Percentiles rank a stretch among this genome's conserved stretches.
Conservation (phyloP, 2,888 invertebrate genomes). For the Tenthredo mesomela region DNA sequence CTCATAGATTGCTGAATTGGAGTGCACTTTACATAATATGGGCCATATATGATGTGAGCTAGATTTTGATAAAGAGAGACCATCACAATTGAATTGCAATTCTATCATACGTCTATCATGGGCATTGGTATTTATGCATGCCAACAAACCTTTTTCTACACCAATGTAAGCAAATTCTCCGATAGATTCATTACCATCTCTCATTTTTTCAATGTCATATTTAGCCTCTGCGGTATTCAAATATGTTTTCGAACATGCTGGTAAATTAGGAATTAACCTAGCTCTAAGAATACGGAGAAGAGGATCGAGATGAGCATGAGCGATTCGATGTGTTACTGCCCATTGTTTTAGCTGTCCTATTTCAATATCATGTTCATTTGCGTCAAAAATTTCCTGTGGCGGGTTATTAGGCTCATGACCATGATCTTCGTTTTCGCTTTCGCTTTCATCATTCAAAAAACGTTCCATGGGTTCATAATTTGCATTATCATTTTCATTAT, state of each 20-base stretch:
- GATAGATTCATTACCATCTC: not conserved
- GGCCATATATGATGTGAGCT: conserved; percentile 4
- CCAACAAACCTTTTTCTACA: not conserved
- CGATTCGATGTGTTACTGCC: not conserved
- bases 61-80: conserved; percentile 10
- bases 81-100: conserved; percentile 28
- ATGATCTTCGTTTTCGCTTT: not conserved
- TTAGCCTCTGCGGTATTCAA: conserved; percentile 31
- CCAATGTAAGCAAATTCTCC: conserved; percentile 50
- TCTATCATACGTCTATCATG: not conserved
- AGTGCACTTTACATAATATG: conserved; percentile 7
- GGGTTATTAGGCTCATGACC: not conserved
- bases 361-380: not conserved
- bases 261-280: conserved; percentile 51
- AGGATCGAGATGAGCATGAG: conserved; percentile 42
- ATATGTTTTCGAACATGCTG: conserved; percentile 54
- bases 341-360: not conserved
- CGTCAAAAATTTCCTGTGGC: not conserved
- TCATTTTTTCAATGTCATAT: conserved; percentile 41
- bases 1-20: not conserved
- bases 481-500: too few relatives aligned
- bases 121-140: not conserved
- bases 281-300: conserved; percentile 50
- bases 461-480: too few relatives aligned
- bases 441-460: too few relatives aligned